Evolutionary conservation across 2,888 invertebrate species (phyloP), one percentile per base, ranked within the genome.

Genomic region (Campaea margaritaria): DNA sequence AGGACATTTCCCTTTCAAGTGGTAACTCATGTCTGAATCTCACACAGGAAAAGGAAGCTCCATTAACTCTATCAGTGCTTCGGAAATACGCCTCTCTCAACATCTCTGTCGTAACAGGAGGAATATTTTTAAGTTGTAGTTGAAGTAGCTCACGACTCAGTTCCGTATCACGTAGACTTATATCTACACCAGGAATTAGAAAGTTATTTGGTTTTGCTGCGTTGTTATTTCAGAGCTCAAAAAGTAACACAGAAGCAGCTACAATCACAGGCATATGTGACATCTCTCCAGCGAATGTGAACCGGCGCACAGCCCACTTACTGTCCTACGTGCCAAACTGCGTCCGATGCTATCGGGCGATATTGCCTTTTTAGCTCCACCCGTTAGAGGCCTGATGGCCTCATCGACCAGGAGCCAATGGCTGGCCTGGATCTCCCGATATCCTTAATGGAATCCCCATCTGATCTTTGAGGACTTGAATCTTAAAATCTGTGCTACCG

Each of bases 311-410:
- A 27, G 39, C 43, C 54, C 10, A 55, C 58, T 59, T 48, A 28
- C 45, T 13, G 10, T 5, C 14, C 38, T 53, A 78, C 78, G 81
- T 79, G 76, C 72, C 66, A 68, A 61, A 67, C 72, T 66, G 65
- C 69, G 69, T 70, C 72, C 72, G 74, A 78, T 78, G 76, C 67
- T 77, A 82, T 82, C 81, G 74, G 68, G 69, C 72, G 74, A 79
- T 82, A 81, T 79, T 77, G 76, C 76, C 81, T 76, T 77, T 79
- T 79, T 78, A 74, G 75, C 73, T 65, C 66, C 69, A 62, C 66
- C 75, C 74, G 75, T 75, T 75, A 75, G 65, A 69, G 45, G 62
- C 62, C 64, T 52, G 46, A 61, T 58, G 53, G 58, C 47, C 45
- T 51, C 61, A 55, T 55, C 45, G 15, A 43, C 8, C 50, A 36